Evolutionary conservation across 2,888 invertebrate species (phyloP).

Genomic region (Ichneumoninae sp.): DNA sequence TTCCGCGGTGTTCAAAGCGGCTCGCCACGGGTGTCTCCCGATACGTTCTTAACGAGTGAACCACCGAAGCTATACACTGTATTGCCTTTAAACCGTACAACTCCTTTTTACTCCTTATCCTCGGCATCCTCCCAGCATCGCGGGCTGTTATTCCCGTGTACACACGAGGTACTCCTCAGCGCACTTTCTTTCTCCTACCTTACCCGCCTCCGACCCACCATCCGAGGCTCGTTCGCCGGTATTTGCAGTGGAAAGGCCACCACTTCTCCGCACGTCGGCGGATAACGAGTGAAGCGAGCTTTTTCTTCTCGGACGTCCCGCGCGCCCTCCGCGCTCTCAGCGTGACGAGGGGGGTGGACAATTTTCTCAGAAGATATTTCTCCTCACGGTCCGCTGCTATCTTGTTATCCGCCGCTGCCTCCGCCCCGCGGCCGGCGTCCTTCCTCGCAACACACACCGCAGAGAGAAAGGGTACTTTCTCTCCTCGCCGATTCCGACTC

Average conservation of each 20-base stretch:
- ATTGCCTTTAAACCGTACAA: slow-evolving; percentile 8
- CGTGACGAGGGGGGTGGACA: slow-evolving; percentile 75
- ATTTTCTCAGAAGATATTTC: slow-evolving; percentile 79
- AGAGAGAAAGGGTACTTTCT: slow-evolving; percentile 19
- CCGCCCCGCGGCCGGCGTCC: slow-evolving; percentile 35
- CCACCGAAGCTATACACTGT: neutral
- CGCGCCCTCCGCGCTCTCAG: slow-evolving; percentile 50
- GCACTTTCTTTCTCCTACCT: slow-evolving; percentile 64
- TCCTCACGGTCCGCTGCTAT: slow-evolving; percentile 78
- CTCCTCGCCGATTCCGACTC: slow-evolving; percentile 39
- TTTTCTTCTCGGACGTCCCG: slow-evolving; percentile 46
- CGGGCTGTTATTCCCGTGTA: neutral
- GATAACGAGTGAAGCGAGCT: slow-evolving; percentile 76
- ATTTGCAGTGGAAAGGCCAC: slow-evolving; percentile 49
- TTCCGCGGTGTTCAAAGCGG: neutral
- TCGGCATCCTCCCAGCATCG: neutral
- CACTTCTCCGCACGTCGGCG: slow-evolving; percentile 59
- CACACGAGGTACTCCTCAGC: slow-evolving; percentile 22
- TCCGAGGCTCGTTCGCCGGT: slow-evolving; percentile 61
- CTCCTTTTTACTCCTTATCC: neutral
- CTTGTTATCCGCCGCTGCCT: slow-evolving; percentile 78
- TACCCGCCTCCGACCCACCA: slow-evolving; percentile 47
- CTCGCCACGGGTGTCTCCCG: slow-evolving; percentile 13
- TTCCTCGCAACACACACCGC: slow-evolving; percentile 16
- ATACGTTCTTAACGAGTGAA: slow-evolving; percentile 52